Evolutionary conservation across 2,888 invertebrate genomes (phyloP).

Genomic region (Boloria selene): DNA sequence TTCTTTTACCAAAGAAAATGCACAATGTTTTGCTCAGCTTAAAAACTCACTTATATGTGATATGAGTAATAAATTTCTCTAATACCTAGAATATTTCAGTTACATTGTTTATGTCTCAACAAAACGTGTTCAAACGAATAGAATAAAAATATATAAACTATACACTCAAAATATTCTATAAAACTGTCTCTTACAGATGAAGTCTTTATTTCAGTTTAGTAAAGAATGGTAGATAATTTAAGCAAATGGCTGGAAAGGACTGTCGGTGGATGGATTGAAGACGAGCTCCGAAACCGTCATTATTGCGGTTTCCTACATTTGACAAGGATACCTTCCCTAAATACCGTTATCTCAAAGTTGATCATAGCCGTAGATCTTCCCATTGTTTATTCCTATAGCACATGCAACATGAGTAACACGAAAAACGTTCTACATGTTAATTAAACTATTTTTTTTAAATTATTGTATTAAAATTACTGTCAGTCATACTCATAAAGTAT

Average conservation of each 20-base stretch:
- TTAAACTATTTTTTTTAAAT: too few species aligned
- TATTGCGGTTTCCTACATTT: conserved; percentile 71
- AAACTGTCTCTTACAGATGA: not conserved
- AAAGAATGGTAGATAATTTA: conserved; percentile 68
- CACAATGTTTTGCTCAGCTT: not conserved
- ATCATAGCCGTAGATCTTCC: conserved; percentile 23
- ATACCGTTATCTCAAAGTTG: conserved; percentile 28
- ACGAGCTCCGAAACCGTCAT: conserved; percentile 71
- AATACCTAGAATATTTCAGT: not conserved
- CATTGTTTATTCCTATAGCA: conserved; percentile 27
- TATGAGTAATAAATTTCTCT: not conserved
- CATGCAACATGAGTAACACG: conserved; percentile 1
- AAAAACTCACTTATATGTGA: not conserved
- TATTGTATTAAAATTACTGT: too few species aligned
- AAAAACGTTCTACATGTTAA: too few species aligned
- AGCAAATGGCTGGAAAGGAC: conserved; percentile 62
- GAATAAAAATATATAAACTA: too few species aligned
- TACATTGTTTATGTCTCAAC: not conserved
- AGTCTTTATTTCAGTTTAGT: conserved; percentile 39
- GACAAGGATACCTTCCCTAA: conserved; percentile 62
- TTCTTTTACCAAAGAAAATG: not conserved
- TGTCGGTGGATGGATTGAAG: conserved; percentile 64
- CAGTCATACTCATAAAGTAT: too few species aligned
- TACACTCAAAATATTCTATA: conserved; percentile 6
- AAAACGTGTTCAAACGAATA: too few species aligned